Percentiles rank a stretch among this genome's conserved stretches.
Conservation (phyloP, 1,140 invertebrate species). For the Aleiodes sp. region DNA sequence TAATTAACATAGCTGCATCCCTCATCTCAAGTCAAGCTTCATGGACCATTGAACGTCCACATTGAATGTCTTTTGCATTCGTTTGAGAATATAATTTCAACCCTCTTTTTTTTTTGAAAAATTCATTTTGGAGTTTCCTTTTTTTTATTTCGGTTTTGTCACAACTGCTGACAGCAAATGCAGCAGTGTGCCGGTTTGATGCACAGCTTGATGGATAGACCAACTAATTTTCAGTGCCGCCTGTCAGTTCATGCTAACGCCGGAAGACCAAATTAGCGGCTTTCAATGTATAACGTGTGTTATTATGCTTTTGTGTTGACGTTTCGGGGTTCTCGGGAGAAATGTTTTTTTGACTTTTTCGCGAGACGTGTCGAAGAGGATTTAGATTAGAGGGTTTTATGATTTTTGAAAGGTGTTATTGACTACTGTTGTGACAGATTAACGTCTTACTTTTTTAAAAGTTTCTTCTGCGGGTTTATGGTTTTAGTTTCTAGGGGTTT, state of each 20-base stretch:
- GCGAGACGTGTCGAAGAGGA: constrained; percentile 1
- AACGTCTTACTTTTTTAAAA: not conserved
- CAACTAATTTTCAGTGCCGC: constrained; percentile 39
- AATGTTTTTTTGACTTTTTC: too few relatives aligned
- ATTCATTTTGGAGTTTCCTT: not conserved
- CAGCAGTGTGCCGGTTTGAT: constrained; percentile 23
- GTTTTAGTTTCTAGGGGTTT: not conserved
- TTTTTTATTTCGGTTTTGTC: not conserved
- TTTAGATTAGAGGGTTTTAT: constrained; percentile 10
- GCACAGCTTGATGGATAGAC: constrained; percentile 37
- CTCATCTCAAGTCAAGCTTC: constrained; percentile 45
- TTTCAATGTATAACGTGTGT: constrained; percentile 30
- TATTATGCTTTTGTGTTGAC: constrained; percentile 20
- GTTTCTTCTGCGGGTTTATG: not conserved
- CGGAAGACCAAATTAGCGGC: constrained; percentile 34
- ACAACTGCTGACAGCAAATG: constrained; percentile 19
- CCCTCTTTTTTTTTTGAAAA: too few relatives aligned
- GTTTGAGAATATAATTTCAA: too few relatives aligned
- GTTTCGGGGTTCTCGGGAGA: not conserved
- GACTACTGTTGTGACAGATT: constrained; percentile 1
- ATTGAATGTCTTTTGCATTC: too few relatives aligned
- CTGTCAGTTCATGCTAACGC: constrained; percentile 33
- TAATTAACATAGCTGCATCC: constrained; percentile 56
- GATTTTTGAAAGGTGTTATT: constrained; percentile 8
- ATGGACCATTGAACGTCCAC: constrained; percentile 47